Base-by-base conservation (phyloP, 2,113 vertebrate species). In the Semicossyphus pulcher region DNA sequence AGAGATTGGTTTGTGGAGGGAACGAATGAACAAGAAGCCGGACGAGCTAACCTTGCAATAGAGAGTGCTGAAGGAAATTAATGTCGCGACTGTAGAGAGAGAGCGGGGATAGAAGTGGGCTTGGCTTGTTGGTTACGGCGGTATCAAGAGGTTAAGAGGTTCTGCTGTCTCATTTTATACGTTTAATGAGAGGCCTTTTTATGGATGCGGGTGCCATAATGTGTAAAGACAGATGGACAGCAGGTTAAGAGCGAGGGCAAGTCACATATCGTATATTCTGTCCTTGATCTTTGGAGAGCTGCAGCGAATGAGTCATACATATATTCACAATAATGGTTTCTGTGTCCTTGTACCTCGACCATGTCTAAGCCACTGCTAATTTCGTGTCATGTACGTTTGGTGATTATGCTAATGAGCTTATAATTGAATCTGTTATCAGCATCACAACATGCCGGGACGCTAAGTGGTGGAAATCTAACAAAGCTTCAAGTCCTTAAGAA, bases 121-220 rank as follows among this genome's bases (percentile, higher is more conserved):
- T 41, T 18, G 6, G 34, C 32, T n/a, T 10, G 10, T 3, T 36
- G 45, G 12, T 18, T 34, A 21, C 16, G 20, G 10, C 16, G 10
- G 39, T 72, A 67, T 68, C 3, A 53, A 18, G 48, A 76, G 75
- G 62, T 83, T 10, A 29, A 10, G 47, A 69, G 67, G 71, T 85
- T 52, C 57, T 2, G 5, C 26, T 34, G 29, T 68, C 44, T 69
- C 71, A 72, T 83, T 83, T 66, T 20, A 48, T 61, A 47, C 28
- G 28, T 72, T 29, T 77, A 74, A 79, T 60, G 58, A 71, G 42
- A 64, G 57, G 20, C 23, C 51, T 36, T 58, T 80, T 76, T 26
- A 72, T 60, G 42, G 32, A 34, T 34, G 31, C 59, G 41, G 57
- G 15, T 2, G 4, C 21, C 36, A 10, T 48, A 31, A 52, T 16